Percentiles rank a stretch among this genome's conserved stretches.
These are phyloP conservation scores for Allolobophora icterica DNA, from an alignment of 2,888 invertebrate genomes.

Conservation along the genomic window DNA sequence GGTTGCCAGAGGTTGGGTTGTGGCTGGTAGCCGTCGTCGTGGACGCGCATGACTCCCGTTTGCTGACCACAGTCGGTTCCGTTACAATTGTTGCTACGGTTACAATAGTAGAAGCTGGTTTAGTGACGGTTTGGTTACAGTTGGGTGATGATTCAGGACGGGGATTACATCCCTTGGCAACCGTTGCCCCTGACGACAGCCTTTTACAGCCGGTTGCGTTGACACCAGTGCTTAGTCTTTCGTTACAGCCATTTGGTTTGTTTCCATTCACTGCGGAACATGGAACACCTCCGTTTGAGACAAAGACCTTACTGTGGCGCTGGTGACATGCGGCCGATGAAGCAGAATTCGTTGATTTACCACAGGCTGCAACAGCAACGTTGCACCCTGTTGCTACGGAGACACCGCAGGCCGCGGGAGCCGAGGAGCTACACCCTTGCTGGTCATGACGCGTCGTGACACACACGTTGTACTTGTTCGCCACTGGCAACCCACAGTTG, in stretches of 20 bases:
- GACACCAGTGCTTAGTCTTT: neutral
- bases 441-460: neutral
- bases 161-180: neutral
- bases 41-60: neutral
- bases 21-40: neutral
- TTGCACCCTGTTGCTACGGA: conserved; percentile 5
- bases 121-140: neutral
- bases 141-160: neutral
- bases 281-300: neutral
- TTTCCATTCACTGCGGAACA: neutral
- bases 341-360: neutral
- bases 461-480: neutral
- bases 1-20: neutral
- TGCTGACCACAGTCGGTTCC: neutral
- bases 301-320: conserved; percentile 23
- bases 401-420: neutral
- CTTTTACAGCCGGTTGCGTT: neutral
- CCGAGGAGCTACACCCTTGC: neutral
- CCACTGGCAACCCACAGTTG: neutral
- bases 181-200: neutral
- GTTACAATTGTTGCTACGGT: neutral
- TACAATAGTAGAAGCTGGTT: neutral
- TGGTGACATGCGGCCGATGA: neutral
- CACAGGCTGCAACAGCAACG: neutral
- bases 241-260: neutral